Evolutionary conservation across 2,888 invertebrate species (phyloP).

Genomic region (Hydriomena furcata): DNA sequence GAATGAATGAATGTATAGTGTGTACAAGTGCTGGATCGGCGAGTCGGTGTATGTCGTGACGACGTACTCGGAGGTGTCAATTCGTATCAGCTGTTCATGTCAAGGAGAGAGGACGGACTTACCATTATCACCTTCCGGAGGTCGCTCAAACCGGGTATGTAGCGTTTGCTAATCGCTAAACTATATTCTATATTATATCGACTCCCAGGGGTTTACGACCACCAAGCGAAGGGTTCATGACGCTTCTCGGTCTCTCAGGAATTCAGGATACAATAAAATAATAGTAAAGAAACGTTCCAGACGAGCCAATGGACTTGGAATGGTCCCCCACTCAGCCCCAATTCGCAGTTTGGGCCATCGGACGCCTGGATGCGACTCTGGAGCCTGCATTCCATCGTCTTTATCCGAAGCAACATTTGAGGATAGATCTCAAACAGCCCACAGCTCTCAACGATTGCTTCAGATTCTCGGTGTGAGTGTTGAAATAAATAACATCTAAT

Average conservation of each 20-base stretch:
- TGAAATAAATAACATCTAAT: no score
- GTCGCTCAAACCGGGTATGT: constrained; percentile 87
- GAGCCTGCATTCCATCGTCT: constrained; percentile 93
- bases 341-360: constrained; percentile 93
- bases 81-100: constrained; percentile 91
- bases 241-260: no score
- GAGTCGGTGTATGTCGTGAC: constrained; percentile 94
- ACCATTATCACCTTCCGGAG: constrained; percentile 91
- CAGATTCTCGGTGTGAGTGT: constrained; percentile 86
- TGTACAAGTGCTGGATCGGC: constrained; percentile 92
- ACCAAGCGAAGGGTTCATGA: no score
- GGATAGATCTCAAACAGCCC: constrained; percentile 86
- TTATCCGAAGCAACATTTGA: constrained; percentile 88
- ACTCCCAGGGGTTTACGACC: no score
- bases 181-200: no score
- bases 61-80: constrained; percentile 91
- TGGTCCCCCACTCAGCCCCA: constrained; percentile 85
- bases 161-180: no score
- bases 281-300: no score
- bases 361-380: constrained; percentile 88
- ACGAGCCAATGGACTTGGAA: constrained; percentile 90
- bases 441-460: constrained; percentile 90
- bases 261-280: no score
- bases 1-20: no score
- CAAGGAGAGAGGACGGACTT: constrained; percentile 88